Evolutionary conservation across 2,113 vertebrate genomes (phyloP).

Genomic region (Onychostoma macrolepis): DNA sequence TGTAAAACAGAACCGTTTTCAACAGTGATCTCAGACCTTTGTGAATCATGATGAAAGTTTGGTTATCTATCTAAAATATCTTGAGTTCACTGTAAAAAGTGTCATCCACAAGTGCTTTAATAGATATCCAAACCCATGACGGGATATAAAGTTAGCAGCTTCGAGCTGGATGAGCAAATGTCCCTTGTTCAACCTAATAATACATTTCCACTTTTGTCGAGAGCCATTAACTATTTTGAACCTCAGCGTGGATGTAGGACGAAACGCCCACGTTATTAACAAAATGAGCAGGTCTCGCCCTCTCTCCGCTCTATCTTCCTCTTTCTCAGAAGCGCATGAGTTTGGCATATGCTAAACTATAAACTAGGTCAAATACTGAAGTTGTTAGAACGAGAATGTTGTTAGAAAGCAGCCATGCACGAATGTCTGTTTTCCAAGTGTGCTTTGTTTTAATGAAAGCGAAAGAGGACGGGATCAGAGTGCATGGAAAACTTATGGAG

Average conservation of each 20-base stretch:
- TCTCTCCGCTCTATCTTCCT: background rate
- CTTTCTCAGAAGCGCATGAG: background rate
- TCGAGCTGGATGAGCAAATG: background rate
- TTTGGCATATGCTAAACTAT: background rate
- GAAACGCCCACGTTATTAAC: slow-evolving; percentile 20
- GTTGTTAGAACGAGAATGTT: slow-evolving; percentile 6
- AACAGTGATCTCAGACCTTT: background rate
- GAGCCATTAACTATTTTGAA: slow-evolving; percentile 7
- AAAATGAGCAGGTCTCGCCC: slow-evolving; percentile 6
- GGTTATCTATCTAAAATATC: background rate
- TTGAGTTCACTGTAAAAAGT: background rate
- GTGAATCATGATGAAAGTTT: background rate
- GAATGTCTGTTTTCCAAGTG: background rate
- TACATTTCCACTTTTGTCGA: slow-evolving; percentile 10
- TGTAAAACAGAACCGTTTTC: background rate
- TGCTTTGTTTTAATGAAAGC: slow-evolving; percentile 22
- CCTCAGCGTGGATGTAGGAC: background rate
- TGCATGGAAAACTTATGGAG: background rate
- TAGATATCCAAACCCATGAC: background rate
- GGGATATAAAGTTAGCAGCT: background rate
- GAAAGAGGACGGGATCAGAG: background rate
- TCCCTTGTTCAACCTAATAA: slow-evolving; percentile 13
- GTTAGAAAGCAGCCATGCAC: background rate
- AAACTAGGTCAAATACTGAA: slow-evolving; percentile 22
- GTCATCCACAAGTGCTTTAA: slow-evolving; percentile 3